Percentiles rank a stretch among this genome's conserved stretches.
Evolutionary conservation across 2,797 vertebrate species (phyloP).

Genomic region (Enteromius thamalakanensis): DNA sequence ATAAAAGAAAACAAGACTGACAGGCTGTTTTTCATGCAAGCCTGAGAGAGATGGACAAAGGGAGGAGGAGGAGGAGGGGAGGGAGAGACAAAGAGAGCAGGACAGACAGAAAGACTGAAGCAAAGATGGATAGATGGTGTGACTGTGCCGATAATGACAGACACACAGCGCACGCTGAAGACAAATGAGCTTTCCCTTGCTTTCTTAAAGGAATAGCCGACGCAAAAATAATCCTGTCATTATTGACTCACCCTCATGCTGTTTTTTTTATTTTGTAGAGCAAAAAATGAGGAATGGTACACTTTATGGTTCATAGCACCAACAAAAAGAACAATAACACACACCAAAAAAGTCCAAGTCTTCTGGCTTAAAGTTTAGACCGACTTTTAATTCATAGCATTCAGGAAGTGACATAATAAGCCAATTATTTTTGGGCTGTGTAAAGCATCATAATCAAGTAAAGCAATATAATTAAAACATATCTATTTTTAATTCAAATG

Average conservation of each 20-base stretch:
- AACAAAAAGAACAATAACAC: background rate
- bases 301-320: background rate
- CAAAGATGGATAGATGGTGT: slow-evolving; percentile 35
- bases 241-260: background rate
- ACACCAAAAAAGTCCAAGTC: background rate
- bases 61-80: slow-evolving; percentile 19
- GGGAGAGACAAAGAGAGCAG: slow-evolving; percentile 56
- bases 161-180: background rate
- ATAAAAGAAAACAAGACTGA: slow-evolving; percentile 69
- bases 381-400: background rate
- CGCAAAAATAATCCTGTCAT: background rate
- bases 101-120: slow-evolving; percentile 53
- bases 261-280: background rate
- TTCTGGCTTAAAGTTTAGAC: background rate
- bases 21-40: slow-evolving; percentile 67
- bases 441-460: background rate
- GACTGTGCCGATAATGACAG: slow-evolving; percentile 19
- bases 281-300: background rate
- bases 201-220: slow-evolving; percentile 4
- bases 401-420: background rate
- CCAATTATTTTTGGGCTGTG: background rate
- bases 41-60: slow-evolving; percentile 64
- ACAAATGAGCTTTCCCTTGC: background rate
- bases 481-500: background rate
- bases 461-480: background rate